A percentile compares a stretch with the other conserved stretches of the same genome.
Evolutionary conservation across 1,140 invertebrate genomes (phyloP).

Genomic region (Monomorium pharaonis): DNA sequence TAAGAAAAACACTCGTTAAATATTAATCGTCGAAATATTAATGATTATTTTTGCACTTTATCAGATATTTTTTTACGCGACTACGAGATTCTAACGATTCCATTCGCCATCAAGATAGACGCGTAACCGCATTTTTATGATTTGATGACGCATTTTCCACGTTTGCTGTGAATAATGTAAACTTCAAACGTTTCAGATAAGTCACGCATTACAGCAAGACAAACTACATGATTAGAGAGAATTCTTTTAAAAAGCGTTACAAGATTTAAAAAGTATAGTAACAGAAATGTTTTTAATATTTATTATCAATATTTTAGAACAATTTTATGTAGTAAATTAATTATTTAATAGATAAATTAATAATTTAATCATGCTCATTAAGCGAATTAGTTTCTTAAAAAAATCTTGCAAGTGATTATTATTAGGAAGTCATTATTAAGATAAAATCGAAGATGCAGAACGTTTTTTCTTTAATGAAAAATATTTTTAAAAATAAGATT

Average conservation of each 20-base stretch:
- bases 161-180: conserved; percentile 19
- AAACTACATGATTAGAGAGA: background rate
- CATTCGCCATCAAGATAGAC: background rate
- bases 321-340: background rate
- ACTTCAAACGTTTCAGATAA: background rate
- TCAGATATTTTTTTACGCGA: background rate
- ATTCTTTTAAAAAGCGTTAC: background rate
- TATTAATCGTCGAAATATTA: background rate
- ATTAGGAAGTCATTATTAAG: background rate
- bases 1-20: too few relatives aligned
- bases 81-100: background rate
- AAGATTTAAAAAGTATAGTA: background rate
- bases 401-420: background rate
- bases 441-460: background rate
- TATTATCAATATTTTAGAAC: background rate
- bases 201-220: background rate
- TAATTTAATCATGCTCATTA: background rate
- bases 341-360: background rate
- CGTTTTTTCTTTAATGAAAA: background rate
- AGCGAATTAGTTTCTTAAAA: background rate
- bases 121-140: background rate
- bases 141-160: conserved; percentile 30
- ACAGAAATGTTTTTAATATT: background rate
- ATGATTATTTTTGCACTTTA: background rate
- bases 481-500: background rate